phyloP scores from a whole-genome alignment of 2,113 vertebrate genomes.

The Seriola dumerili region DNA sequence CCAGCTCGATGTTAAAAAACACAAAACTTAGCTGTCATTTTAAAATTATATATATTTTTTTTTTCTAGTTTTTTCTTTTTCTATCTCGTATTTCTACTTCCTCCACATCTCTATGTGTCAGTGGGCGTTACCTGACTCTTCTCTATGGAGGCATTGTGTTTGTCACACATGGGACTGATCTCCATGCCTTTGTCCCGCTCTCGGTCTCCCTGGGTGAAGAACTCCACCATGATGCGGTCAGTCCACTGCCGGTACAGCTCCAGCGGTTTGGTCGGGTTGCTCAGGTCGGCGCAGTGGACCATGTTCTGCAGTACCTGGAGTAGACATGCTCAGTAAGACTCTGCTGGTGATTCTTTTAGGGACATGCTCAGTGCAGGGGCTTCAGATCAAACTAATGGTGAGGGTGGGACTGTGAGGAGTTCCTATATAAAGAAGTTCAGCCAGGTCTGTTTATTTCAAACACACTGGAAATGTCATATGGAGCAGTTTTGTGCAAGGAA shows the following conservation, averaged over 20 bases:
- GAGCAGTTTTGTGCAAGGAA: not conserved
- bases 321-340: not conserved
- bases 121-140: slow-evolving; percentile 88
- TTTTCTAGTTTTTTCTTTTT: too few species aligned
- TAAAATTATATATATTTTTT: too few species aligned
- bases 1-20: too few species aligned
- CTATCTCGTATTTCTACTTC: not conserved
- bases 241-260: slow-evolving; percentile 93
- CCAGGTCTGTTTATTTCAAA: too few species aligned
- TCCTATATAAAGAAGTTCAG: too few species aligned
- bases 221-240: slow-evolving; percentile 92
- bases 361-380: not conserved
- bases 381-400: not conserved
- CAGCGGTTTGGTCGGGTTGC: slow-evolving; percentile 94
- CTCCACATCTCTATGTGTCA: not conserved
- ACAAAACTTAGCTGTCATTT: too few species aligned
- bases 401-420: not conserved
- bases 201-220: slow-evolving; percentile 91
- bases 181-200: slow-evolving; percentile 93
- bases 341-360: not conserved
- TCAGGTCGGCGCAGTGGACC: slow-evolving; percentile 94
- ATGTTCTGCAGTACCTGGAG: slow-evolving; percentile 93
- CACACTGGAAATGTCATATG: too few species aligned
- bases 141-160: slow-evolving; percentile 92
- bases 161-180: slow-evolving; percentile 97